Conservation (phyloP, 2,113 vertebrate genomes). For the Cyanistes caeruleus region DNA sequence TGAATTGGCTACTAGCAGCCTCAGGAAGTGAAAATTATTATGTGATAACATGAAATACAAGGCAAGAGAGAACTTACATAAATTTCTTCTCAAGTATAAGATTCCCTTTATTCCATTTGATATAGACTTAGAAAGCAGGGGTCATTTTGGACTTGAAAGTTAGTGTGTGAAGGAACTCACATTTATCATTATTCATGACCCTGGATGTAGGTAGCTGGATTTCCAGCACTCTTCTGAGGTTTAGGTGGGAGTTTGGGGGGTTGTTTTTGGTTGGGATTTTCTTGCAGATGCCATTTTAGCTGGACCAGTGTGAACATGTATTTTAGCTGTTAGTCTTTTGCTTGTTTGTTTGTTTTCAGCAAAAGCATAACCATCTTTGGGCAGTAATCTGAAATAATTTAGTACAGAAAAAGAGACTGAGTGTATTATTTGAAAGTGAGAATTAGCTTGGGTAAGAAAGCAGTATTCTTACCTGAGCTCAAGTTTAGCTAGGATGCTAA, state of each 20-base stretch:
- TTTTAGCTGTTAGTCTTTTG: neutral
- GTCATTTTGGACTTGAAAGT: constrained; percentile 2
- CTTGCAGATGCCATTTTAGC: neutral
- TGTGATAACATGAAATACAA: neutral
- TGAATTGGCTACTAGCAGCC: neutral
- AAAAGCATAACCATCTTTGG: neutral
- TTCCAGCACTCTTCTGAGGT: neutral
- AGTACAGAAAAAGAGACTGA: neutral
- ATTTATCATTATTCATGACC: neutral
- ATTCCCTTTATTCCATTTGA: neutral
- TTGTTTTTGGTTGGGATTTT: neutral
- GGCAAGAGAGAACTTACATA: neutral
- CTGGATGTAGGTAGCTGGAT: neutral
- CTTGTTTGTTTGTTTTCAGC: neutral
- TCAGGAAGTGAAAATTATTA: constrained; percentile 7
- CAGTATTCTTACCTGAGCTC: neutral
- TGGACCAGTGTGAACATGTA: neutral
- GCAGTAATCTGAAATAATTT: neutral
- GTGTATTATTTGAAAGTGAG: neutral
- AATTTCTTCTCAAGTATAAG: neutral
- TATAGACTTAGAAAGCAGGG: neutral
- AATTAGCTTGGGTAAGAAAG: neutral
- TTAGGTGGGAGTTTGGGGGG: neutral
- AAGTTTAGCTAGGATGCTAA: neutral
- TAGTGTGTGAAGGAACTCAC: neutral